These are phyloP conservation scores for Drosophila tanythrix DNA, from an alignment of 2,888 invertebrate species.

Conservation along the genomic window DNA sequence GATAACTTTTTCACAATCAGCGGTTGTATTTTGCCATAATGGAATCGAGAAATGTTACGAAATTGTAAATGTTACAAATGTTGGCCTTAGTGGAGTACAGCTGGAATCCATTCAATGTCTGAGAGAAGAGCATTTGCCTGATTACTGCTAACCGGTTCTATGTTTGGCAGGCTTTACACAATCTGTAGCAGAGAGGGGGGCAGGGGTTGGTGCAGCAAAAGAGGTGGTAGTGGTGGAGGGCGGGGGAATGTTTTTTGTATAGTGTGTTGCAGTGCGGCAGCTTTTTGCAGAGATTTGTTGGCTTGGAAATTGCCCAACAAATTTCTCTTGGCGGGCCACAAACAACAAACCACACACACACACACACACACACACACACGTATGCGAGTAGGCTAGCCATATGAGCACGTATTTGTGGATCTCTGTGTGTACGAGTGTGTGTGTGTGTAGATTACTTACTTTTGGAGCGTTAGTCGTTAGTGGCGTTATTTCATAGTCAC, in stretches of 20 bases:
- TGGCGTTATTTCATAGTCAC: constrained; percentile 79
- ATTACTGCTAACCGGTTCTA: constrained; percentile 19
- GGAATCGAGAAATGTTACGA: neutral
- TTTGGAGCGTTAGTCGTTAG: constrained; percentile 79
- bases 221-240: neutral
- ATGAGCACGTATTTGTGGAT: constrained; percentile 73
- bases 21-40: neutral
- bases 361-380: constrained; percentile 8
- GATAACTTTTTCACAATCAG: neutral
- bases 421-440: constrained; percentile 31
- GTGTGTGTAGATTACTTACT: constrained; percentile 76
- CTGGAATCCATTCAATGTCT: neutral
- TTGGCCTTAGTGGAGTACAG: neutral
- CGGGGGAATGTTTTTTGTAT: neutral
- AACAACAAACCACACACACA: constrained; percentile 55
- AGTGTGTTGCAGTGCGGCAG: constrained; percentile 62
- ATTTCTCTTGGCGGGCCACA: constrained; percentile 79
- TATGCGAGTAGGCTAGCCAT: constrained; percentile 28
- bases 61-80: neutral
- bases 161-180: constrained; percentile 12
- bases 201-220: neutral
- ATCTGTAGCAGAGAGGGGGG: neutral
- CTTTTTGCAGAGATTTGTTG: constrained; percentile 79
- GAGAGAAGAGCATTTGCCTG: constrained; percentile 17
- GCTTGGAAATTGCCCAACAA: constrained; percentile 82